Conservation (phyloP, 1,140 invertebrate species). For the Drosophila nigromelanica region DNA sequence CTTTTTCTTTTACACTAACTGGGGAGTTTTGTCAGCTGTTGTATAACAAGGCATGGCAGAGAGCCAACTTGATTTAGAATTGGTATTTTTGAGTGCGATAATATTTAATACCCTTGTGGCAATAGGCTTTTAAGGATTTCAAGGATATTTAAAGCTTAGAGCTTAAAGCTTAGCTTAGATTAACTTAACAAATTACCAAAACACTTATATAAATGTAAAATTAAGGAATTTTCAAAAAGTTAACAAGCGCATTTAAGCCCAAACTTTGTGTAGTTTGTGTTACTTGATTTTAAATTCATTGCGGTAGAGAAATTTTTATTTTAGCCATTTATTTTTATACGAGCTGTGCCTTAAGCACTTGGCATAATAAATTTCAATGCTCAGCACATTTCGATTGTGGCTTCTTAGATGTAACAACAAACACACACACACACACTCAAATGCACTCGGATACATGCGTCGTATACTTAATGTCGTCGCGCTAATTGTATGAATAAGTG, state of each 20-base stretch:
- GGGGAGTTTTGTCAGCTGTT: not conserved
- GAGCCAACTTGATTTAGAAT: too few species aligned
- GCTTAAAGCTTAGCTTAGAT: too few species aligned
- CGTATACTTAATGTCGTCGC: slow-evolving; percentile 29
- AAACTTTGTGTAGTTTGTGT: not conserved
- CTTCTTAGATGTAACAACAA: slow-evolving; percentile 9
- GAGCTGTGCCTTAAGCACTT: slow-evolving; percentile 19
- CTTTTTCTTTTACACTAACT: slow-evolving; percentile 7
- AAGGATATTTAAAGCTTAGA: too few species aligned
- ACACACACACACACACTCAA: not conserved
- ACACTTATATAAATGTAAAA: too few species aligned
- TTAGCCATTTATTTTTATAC: slow-evolving; percentile 39
- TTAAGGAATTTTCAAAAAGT: not conserved
- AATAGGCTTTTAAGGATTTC: too few species aligned
- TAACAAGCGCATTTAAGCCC: slow-evolving; percentile 16
- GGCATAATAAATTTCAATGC: slow-evolving; percentile 35
- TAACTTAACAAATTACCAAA: too few species aligned
- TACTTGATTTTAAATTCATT: slow-evolving; percentile 11
- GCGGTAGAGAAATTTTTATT: slow-evolving; percentile 13
- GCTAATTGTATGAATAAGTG: slow-evolving; percentile 41
- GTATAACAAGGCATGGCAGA: too few species aligned
- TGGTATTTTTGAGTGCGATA: too few species aligned
- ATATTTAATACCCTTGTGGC: too few species aligned
- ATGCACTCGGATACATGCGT: slow-evolving; percentile 1
- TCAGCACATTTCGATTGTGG: slow-evolving; percentile 9